Percentiles rank a stretch among this genome's conserved stretches.
These are phyloP conservation scores for Orchesella flavescens DNA, from an alignment of 2,888 invertebrate genomes.

Conservation along the genomic window DNA sequence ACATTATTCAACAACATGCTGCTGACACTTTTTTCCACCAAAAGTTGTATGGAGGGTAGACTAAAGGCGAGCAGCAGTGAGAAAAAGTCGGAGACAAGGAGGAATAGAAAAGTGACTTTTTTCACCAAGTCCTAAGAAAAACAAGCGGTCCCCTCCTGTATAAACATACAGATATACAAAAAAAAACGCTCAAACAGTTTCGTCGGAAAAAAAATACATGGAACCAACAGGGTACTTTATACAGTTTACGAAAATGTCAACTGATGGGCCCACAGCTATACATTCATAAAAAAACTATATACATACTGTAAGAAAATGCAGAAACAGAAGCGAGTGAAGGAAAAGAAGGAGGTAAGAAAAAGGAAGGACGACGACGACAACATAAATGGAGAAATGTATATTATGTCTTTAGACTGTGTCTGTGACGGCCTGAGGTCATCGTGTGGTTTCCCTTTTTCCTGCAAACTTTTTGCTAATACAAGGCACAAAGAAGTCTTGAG, in stretches of 20 bases:
- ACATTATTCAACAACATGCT: conserved; percentile 65
- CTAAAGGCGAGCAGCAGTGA: conserved; percentile 30
- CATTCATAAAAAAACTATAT: neutral
- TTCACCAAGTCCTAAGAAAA: conserved; percentile 38
- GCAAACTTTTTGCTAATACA: conserved; percentile 52
- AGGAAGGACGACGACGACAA: neutral
- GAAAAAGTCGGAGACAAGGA: conserved; percentile 45
- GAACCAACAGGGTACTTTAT: neutral
- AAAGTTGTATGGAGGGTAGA: conserved; percentile 21
- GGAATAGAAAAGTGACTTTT: conserved; percentile 52
- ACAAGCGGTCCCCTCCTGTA: conserved; percentile 29
- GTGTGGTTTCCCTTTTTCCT: conserved; percentile 59
- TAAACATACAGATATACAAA: neutral
- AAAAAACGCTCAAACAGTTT: neutral
- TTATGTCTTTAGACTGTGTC: conserved; percentile 52
- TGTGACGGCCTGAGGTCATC: conserved; percentile 64
- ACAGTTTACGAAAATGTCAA: conserved; percentile 32
- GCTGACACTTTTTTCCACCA: conserved; percentile 60
- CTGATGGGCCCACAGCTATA: conserved; percentile 2
- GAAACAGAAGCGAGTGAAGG: neutral
- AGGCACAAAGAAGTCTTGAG: conserved; percentile 38
- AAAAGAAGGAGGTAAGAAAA: conserved; percentile 15
- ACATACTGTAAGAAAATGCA: neutral
- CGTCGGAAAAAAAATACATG: neutral
- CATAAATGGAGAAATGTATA: conserved; percentile 25